phyloP scores from a whole-genome alignment of 2,888 invertebrate genomes.

The Sericinus montela region DNA sequence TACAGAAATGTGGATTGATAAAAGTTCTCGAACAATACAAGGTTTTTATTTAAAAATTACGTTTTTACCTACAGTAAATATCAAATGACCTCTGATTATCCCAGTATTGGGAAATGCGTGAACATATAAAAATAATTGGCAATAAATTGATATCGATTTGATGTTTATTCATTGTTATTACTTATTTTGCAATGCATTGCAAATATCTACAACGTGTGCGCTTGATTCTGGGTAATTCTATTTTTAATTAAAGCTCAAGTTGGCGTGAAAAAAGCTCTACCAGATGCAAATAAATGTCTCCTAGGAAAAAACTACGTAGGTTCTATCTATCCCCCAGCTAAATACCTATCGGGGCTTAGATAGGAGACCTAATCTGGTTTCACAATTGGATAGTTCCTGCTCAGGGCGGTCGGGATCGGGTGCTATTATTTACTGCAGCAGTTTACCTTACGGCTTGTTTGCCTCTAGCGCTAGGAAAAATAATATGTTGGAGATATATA shows the following conservation, averaged over 20 bases:
- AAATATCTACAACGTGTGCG: conserved; percentile 19
- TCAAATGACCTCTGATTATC: no score
- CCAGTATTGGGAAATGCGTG: no score
- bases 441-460: conserved; percentile 12
- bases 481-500: no score
- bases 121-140: no score
- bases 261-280: conserved; percentile 56
- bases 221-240: conserved; percentile 32
- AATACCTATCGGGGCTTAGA: conserved; percentile 29
- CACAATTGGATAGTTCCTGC: conserved; percentile 26
- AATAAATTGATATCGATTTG: no score
- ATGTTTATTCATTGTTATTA: no score
- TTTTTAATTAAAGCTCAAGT: conserved; percentile 73
- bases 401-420: conserved; percentile 12
- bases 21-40: no score
- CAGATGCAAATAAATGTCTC: conserved; percentile 55
- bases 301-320: conserved; percentile 22
- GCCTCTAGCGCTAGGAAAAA: no score
- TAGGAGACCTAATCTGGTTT: conserved; percentile 27
- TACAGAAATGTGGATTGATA: no score
- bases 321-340: conserved; percentile 22
- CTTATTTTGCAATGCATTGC: conserved; percentile 6
- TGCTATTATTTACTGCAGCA: conserved; percentile 19
- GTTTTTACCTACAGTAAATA: no score
- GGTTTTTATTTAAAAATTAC: no score